Base-by-base conservation (phyloP, 2,113 vertebrate genomes). In the Bubo scandiacus region DNA sequence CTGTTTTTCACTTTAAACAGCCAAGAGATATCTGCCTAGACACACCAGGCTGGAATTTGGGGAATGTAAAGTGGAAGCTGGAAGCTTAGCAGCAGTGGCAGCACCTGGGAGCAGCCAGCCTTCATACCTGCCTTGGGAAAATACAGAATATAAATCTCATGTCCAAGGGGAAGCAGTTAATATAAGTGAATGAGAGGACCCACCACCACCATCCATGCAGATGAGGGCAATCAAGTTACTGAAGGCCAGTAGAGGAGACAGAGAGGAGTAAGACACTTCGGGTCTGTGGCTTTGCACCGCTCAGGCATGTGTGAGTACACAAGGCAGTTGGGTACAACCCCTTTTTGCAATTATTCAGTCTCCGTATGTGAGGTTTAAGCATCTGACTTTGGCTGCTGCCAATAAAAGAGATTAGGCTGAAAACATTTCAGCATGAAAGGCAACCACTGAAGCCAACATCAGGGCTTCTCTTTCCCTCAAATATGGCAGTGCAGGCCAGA, bases 371-470 rank as follows among this genome's bases (percentile, higher is more conserved):
- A 97, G 94, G 21, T 96, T 97, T 97, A 98, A 98, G 82, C 93
- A 91, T 97, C 97, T 98, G 97, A 88, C 96, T 96, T 81, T 85
- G 58, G 83, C 90, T 87, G 89, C 36, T 96, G 98, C 98, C 96
- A 98, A 59, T 95, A 90, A 86, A 82, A 96, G 73, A 94, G 93
- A 96, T 97, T 91, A 92, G 84, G 67, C 26, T 66, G 40, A 54
- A 82, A 55, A 57, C 19, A 59, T 75, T 95, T 77, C 86, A 65
- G 75, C 81, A 83, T 34, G 71, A 96, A 95, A 81, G 77, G 38
- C 70, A 91, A 68, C 38, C 74, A 47, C 59, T 47, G 73, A 93
- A 95, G 93, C 32, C 63, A 74, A 89, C 32, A 61, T 36, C 29
- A 61, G 36, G 40, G 45, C 74, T 85, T 70, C 52, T 91, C 26